These are phyloP conservation scores for Forbesichthys agassizii DNA, from an alignment of 2,113 vertebrate genomes.

Conservation along the genomic window DNA sequence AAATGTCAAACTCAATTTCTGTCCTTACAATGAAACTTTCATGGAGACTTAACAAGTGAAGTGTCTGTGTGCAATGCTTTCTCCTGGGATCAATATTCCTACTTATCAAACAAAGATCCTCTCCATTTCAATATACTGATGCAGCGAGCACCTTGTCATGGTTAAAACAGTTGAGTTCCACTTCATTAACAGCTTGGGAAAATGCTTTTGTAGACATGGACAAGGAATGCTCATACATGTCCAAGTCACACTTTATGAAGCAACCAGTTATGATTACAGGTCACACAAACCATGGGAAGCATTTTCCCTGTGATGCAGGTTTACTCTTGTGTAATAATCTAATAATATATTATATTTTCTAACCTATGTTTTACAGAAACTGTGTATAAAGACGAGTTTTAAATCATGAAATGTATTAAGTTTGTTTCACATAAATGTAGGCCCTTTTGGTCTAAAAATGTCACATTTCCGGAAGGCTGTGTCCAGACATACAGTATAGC, in stretches of 20 bases:
- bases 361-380: too few species aligned
- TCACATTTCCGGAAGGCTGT: too few species aligned
- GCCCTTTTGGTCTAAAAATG: too few species aligned
- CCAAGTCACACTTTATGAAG: background rate
- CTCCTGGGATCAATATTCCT: constrained; percentile 23
- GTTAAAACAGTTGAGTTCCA: background rate
- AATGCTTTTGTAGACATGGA: too few species aligned
- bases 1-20: constrained; percentile 61
- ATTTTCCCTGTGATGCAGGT: background rate
- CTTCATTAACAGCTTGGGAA: background rate
- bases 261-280: background rate
- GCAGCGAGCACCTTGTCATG: constrained; percentile 10
- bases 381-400: too few species aligned
- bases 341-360: too few species aligned
- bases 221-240: too few species aligned
- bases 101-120: constrained; percentile 11
- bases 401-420: too few species aligned
- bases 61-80: constrained; percentile 26
- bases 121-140: constrained; percentile 3
- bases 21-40: constrained; percentile 24
- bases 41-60: constrained; percentile 34
- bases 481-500: too few species aligned
- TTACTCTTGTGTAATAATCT: too few species aligned
- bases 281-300: background rate
- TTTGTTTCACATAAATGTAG: too few species aligned